phyloP scores from a whole-genome alignment of 2,888 invertebrate species.

The Diaphora mendica region DNA sequence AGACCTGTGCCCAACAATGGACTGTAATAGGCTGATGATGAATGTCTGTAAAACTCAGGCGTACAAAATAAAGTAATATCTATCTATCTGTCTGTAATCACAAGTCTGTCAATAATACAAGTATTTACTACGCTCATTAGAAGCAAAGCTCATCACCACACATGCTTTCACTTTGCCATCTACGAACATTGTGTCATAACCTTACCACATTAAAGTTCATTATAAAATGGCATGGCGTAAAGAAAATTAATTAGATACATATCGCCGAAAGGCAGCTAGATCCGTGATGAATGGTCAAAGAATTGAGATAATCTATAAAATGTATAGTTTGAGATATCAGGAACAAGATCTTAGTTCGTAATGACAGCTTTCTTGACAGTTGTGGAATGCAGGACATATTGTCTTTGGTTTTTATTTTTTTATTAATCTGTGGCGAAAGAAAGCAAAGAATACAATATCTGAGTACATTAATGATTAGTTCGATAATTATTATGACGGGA shows the following conservation, averaged over 20 bases:
- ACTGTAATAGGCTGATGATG: too few relatives aligned
- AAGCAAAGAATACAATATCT: too few relatives aligned
- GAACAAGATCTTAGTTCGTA: not conserved
- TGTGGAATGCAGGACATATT: not conserved
- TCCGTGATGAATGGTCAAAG: not conserved
- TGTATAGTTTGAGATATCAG: not conserved
- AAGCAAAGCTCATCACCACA: not conserved
- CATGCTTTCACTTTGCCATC: not conserved
- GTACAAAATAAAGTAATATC: too few relatives aligned
- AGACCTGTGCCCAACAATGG: too few relatives aligned
- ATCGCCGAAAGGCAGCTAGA: conserved; percentile 7
- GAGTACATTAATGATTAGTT: not conserved
- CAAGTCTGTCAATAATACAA: conserved; percentile 5
- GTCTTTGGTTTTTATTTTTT: not conserved
- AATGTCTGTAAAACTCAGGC: too few relatives aligned
- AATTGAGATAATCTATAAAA: conserved; percentile 1
- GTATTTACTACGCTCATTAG: not conserved
- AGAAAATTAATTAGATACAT: not conserved
- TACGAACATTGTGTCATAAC: not conserved
- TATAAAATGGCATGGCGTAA: not conserved
- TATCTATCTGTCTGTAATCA: not conserved
- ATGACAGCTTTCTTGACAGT: not conserved
- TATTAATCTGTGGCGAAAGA: not conserved
- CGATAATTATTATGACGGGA: not conserved
- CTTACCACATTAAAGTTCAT: not conserved